Evolutionary conservation across 2,113 vertebrate species (phyloP).

Genomic region (Smithornis capensis): DNA sequence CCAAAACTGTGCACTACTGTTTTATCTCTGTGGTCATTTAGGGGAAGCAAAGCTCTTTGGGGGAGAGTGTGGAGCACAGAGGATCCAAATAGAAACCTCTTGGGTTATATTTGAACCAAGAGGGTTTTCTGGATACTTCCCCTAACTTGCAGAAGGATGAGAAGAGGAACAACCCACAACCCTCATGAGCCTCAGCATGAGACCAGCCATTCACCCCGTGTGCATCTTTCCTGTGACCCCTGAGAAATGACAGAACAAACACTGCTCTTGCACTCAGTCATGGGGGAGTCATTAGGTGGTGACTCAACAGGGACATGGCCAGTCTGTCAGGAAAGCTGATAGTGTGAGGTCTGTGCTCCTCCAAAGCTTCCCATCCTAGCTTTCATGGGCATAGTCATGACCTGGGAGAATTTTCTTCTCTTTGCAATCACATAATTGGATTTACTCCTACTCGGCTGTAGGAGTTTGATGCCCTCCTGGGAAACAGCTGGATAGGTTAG

Average conservation of each 20-base stretch:
- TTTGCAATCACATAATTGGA: neutral
- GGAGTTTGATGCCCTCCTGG: neutral
- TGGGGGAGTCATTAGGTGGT: neutral
- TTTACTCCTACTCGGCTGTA: neutral
- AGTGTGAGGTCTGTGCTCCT: rapidly evolving
- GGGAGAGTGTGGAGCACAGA: neutral
- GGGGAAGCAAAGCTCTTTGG: neutral
- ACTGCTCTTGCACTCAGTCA: neutral
- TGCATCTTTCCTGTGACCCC: neutral
- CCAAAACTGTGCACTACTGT: rapidly evolving
- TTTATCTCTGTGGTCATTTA: neutral
- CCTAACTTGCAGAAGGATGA: neutral
- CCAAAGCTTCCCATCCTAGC: neutral
- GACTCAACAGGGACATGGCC: neutral
- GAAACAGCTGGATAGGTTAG: neutral
- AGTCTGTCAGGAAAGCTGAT: neutral
- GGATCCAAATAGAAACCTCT: neutral
- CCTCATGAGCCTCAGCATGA: rapidly evolving
- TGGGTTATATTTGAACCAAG: neutral
- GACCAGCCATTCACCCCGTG: rapidly evolving
- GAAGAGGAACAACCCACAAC: neutral
- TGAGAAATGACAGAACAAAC: neutral
- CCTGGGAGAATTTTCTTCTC: neutral
- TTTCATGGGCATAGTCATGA: rapidly evolving
- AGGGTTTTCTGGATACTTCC: neutral